Percentiles rank a stretch among this genome's conserved stretches.
Evolutionary conservation across 2,888 invertebrate genomes (phyloP).

Genomic region (Drosophila atripex): DNA sequence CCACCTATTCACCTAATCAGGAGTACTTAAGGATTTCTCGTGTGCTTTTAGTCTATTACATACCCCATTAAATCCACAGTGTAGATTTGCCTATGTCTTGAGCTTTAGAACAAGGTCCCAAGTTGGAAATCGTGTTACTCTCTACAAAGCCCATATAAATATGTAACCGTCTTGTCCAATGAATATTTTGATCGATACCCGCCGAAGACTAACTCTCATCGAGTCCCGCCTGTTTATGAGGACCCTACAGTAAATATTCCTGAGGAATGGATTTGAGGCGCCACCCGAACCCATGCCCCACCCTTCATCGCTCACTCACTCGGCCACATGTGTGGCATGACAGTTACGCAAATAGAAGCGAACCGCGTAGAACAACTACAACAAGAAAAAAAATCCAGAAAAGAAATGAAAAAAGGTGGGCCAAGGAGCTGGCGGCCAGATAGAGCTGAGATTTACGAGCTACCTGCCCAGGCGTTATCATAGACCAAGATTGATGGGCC

Average conservation of each 20-base stretch:
- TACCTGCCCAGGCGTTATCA: slow-evolving; percentile 73
- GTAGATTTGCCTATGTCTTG: too few relatives aligned
- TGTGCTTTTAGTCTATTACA: too few relatives aligned
- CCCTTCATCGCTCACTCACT: slow-evolving; percentile 28
- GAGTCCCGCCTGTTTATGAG: slow-evolving; percentile 14
- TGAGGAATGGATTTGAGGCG: slow-evolving; percentile 55
- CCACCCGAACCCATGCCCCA: not conserved
- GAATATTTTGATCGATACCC: slow-evolving; percentile 42
- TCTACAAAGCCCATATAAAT: slow-evolving; percentile 32
- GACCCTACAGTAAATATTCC: slow-evolving; percentile 10
- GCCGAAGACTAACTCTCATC: slow-evolving; percentile 31
- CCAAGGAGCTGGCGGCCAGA: slow-evolving; percentile 47
- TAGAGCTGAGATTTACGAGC: slow-evolving; percentile 73
- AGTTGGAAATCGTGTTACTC: not conserved
- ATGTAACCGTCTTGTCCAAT: slow-evolving; percentile 33
- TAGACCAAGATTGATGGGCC: slow-evolving; percentile 69
- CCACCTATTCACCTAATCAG: too few relatives aligned
- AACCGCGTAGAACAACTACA: slow-evolving; percentile 41
- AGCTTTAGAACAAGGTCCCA: not conserved
- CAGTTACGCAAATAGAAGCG: slow-evolving; percentile 72
- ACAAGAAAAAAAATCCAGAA: slow-evolving; percentile 5
- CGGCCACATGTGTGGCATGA: slow-evolving; percentile 71
- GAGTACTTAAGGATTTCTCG: too few relatives aligned
- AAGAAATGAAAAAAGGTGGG: slow-evolving; percentile 12
- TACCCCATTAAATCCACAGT: too few relatives aligned